Base-by-base conservation (phyloP, 2,113 vertebrate species). In the Epinephelus moara region DNA sequence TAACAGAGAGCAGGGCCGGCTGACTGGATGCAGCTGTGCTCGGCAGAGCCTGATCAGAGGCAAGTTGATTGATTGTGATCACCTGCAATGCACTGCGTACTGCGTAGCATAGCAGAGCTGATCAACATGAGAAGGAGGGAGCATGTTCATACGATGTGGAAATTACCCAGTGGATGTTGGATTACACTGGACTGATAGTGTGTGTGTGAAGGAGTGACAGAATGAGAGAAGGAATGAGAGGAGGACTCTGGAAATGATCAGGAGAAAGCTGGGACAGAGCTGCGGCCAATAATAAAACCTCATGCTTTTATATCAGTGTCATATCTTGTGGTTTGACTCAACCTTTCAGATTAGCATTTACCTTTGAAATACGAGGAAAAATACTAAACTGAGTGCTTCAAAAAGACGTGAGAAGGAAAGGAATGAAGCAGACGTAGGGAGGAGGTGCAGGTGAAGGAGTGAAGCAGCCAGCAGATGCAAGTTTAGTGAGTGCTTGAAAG, bases 11-110 rank as follows among this genome's bases (percentile, higher is more conserved):
- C 75, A 80, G 70, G 76, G 74, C 59, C 45, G 70, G 67, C 49
- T 78, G 91, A 93, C 79, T 92, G 62, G 52, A 85, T 84, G 76
- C 91, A 94, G 90, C 88, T 93, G 91, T 90, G 70, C 62, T 74
- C 21, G 2, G 66, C 52, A 53, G 50, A 33, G 68, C n/a, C 66
- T 49, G 56, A 85, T 85, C 78, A n/a, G 30, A 75, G 52, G 63
- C 57, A 47, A 37, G 37, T 25, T 90, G 86, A 94, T 86, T 83
- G 85, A 93, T 90, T 70, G 62, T 27, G 12, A 78, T 91, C 76
- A 86, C 86, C 85, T 89, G 89, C 59, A 73, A 56, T 18, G 49
- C 21, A 11, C 33, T 42, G 56, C 18, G 2, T 21, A 11, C 33
- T 42, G 56, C 18, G 2, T 17, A 49, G 37, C 14, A 4, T 11